phyloP scores from a whole-genome alignment of 2,888 invertebrate species.

The Phortica okadai region DNA sequence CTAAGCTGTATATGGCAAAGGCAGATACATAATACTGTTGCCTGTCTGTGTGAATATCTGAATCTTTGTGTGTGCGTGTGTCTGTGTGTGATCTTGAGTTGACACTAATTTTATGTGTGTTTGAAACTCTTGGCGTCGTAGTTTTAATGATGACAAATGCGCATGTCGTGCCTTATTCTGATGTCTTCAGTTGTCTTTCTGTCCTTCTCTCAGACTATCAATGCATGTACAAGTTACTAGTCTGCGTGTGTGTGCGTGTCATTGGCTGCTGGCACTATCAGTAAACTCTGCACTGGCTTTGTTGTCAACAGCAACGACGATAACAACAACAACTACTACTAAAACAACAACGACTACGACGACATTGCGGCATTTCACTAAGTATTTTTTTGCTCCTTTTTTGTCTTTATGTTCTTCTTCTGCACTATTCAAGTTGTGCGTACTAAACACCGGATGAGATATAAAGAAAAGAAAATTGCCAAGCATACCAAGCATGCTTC shows the following conservation, averaged over 20 bases:
- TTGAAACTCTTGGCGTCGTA: not conserved
- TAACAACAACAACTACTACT: not conserved
- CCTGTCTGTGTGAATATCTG: not conserved
- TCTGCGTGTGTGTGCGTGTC: conserved; percentile 4
- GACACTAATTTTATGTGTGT: conserved; percentile 15
- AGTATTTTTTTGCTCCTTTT: not conserved
- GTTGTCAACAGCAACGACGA: not conserved
- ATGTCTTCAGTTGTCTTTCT: not conserved
- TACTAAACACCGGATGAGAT: conserved; percentile 10
- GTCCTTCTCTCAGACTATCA: not conserved
- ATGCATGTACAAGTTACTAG: conserved; percentile 38
- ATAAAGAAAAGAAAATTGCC: conserved; percentile 10
- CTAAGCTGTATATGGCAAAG: not conserved
- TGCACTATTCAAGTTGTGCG: conserved; percentile 18
- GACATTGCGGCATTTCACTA: not conserved
- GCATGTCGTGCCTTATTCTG: not conserved
- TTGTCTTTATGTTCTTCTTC: not conserved
- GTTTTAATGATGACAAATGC: conserved; percentile 28
- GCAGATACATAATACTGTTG: not conserved
- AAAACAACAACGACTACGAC: not conserved
- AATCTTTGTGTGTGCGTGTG: not conserved
- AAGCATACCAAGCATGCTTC: conserved; percentile 21
- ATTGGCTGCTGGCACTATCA: not conserved
- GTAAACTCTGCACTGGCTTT: not conserved
- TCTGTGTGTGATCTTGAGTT: not conserved